Evolutionary conservation across 2,888 invertebrate genomes (phyloP).

Genomic region (Thysanoteuthis rhombus): DNA sequence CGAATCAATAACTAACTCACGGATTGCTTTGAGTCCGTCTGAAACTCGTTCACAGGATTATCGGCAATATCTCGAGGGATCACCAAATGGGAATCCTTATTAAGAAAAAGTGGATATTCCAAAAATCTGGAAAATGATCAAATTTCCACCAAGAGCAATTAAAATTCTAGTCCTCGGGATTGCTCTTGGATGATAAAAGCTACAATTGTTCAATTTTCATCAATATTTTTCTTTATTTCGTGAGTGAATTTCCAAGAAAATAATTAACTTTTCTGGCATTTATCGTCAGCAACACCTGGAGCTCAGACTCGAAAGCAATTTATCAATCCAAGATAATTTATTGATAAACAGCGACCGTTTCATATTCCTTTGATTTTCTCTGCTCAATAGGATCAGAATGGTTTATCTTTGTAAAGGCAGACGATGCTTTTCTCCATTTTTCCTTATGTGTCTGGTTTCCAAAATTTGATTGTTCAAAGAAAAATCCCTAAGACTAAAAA

Average conservation of each 20-base stretch:
- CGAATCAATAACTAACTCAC: no score
- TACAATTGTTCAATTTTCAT: not conserved
- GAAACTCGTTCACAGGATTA: not conserved
- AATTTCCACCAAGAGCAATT: not conserved
- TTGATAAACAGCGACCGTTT: no score
- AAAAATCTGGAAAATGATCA: not conserved
- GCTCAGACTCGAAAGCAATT: not conserved
- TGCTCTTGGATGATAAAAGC: not conserved
- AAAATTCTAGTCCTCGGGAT: not conserved
- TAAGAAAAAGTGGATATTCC: not conserved
- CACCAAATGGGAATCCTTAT: not conserved
- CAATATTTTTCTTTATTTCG: not conserved
- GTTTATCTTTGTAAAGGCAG: no score
- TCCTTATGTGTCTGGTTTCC: no score
- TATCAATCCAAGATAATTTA: no score
- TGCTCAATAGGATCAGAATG: no score
- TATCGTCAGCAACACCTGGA: not conserved
- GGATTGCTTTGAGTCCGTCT: not conserved
- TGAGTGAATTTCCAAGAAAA: not conserved
- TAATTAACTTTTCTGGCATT: not conserved
- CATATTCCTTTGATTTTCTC: no score
- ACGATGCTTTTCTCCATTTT: no score
- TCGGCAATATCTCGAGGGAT: not conserved
- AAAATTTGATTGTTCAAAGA: no score
- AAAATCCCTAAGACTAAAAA: no score